Percentiles rank a stretch among this genome's conserved stretches.
Conservation (phyloP, 2,113 vertebrate genomes). For the human region DNA sequence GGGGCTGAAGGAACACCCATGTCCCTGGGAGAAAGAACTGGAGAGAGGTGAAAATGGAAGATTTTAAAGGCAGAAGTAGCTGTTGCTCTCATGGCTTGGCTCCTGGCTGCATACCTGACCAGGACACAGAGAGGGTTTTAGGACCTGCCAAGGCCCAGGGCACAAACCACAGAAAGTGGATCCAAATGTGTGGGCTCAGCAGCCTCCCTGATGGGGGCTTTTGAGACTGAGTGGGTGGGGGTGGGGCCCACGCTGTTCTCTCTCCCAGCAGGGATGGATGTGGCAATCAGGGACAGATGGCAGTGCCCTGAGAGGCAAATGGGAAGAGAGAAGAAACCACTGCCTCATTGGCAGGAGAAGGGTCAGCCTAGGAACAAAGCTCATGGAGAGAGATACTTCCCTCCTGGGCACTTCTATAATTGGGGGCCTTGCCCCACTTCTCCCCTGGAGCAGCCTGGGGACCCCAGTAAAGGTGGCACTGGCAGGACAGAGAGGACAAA, state of each 20-base stretch:
- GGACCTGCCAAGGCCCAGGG: not conserved
- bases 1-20: not conserved
- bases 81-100: not conserved
- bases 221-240: not conserved
- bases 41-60: not conserved
- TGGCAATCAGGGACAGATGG: slow-evolving; percentile 39
- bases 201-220: not conserved
- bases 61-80: not conserved
- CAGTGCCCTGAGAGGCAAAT: not conserved
- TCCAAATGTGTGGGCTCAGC: slow-evolving; percentile 80
- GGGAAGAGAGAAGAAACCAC: not conserved
- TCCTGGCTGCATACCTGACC: not conserved
- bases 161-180: slow-evolving; percentile 77
- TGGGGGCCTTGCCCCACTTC: not conserved
- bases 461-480: not conserved
- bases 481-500: not conserved
- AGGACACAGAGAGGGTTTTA: not conserved
- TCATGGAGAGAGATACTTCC: not conserved
- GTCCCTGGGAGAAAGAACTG: not conserved
- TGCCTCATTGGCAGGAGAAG: not conserved
- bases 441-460: not conserved
- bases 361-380: not conserved
- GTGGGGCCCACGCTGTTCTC: not conserved
- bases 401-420: not conserved
- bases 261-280: not conserved